Evolutionary conservation across 2,797 vertebrate species (phyloP), one percentile per base, ranked within the genome.

Genomic region (Acridotheres tristis): DNA sequence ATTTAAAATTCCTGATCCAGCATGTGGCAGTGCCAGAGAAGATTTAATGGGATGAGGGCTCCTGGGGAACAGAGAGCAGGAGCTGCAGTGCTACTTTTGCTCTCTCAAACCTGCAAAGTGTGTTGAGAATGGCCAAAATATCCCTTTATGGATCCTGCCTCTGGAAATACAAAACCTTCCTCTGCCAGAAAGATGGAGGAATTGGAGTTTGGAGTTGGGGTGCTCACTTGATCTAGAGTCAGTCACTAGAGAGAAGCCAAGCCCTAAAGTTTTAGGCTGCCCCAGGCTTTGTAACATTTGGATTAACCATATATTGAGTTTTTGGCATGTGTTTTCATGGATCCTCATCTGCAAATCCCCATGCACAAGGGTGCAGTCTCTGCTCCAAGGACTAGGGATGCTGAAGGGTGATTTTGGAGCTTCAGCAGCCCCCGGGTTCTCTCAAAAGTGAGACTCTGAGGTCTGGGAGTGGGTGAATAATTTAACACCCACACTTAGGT

Each of bases 381-480:
- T 59, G 36, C 55, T 78, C 23, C 12, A 7, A 42, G 50, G 53
- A 74, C 47, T 8, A 38, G 72, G 30, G 74, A 82, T 26, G 3
- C 4, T 55, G 86, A 73, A 51, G 48, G 38, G 19, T 54, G 72
- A 68, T 95, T 42, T 22, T 48, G 61, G 53, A 77, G 59, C 71
- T 78, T 48, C 66, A 57, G 36, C 34, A 85, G 32, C 38, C 32
- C 59, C 81, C 4, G 7, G 1, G 6, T 59, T 54, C 65, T 95
- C 83, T 95, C 90, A 25, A 74, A 91, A 94, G 87, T 36, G 40
- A 81, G 88, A 57, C 95, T 96, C 94, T 61, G 57, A 95, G 96
- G 93, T 94, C 96, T 94, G 93, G 89, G 94, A 97, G 88, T 18
- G 11, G 67, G 90, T 97, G 96, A 98, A 97, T 98, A 97, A 97